Evolutionary conservation across 2,888 invertebrate species (phyloP).

Genomic region (Amphipyra berbera): DNA sequence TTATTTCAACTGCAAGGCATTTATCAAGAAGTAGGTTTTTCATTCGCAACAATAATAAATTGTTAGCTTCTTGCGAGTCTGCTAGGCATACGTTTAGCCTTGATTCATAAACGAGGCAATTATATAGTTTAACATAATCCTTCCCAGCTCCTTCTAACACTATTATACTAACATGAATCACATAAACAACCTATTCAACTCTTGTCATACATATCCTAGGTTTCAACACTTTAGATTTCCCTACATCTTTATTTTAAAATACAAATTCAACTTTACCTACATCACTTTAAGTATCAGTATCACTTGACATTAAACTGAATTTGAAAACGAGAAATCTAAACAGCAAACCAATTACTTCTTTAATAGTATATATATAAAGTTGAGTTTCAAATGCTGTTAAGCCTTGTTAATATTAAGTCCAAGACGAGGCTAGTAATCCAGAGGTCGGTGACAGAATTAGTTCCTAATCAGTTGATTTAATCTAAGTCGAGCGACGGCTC

Average conservation of each 20-base stretch:
- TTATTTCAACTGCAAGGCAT: too few relatives aligned
- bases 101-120: conserved; percentile 42
- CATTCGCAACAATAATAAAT: background rate
- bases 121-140: conserved; percentile 42
- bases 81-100: conserved; percentile 28
- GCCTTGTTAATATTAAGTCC: conserved; percentile 34
- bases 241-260: conserved; percentile 3
- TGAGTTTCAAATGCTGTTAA: conserved; percentile 5
- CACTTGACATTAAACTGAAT: background rate
- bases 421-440: conserved; percentile 51
- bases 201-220: conserved; percentile 42
- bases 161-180: conserved; percentile 45
- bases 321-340: conserved; percentile 11
- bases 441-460: conserved; percentile 66
- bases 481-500: conserved; percentile 51
- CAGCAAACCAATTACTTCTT: background rate
- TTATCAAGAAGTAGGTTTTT: too few relatives aligned
- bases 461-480: conserved; percentile 76
- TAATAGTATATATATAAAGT: conserved; percentile 1
- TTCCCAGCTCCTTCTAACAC: conserved; percentile 26
- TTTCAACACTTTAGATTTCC: conserved; percentile 35
- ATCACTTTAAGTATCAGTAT: background rate
- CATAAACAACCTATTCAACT: conserved; percentile 39
- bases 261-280: conserved; percentile 3
- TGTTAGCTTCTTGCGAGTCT: background rate